These are phyloP conservation scores for Popillia japonica DNA, from an alignment of 1,140 invertebrate species.

Conservation along the genomic window DNA sequence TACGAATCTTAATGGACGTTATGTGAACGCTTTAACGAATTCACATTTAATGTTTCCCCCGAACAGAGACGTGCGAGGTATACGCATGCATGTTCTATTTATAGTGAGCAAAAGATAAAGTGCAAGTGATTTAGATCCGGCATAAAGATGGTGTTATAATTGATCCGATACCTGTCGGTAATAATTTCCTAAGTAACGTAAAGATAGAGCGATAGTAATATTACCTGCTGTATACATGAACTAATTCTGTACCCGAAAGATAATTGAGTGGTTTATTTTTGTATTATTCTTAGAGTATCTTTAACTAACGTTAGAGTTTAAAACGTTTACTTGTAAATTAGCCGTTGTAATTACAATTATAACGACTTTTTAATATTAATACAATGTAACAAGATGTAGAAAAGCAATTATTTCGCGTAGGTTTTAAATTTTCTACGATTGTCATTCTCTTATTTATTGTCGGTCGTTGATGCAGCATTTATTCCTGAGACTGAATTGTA, in stretches of 20 bases:
- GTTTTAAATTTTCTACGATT: too few relatives aligned
- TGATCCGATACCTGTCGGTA: neutral
- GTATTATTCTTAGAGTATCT: too few relatives aligned
- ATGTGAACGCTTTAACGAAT: constrained; percentile 1
- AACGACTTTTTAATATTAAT: too few relatives aligned
- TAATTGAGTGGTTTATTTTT: neutral
- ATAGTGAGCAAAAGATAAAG: neutral
- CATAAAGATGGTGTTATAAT: neutral
- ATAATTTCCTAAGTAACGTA: neutral
- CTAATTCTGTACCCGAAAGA: neutral
- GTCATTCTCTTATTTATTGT: too few relatives aligned
- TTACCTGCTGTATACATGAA: neutral
- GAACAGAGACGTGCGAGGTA: neutral
- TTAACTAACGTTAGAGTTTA: too few relatives aligned
- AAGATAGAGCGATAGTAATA: neutral
- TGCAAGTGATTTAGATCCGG: neutral
- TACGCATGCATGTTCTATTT: neutral
- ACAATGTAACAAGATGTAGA: too few relatives aligned
- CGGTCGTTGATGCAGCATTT: too few relatives aligned
- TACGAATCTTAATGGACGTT: constrained; percentile 2
- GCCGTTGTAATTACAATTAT: too few relatives aligned
- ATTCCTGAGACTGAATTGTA: too few relatives aligned
- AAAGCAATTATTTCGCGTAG: too few relatives aligned
- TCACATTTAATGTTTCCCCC: neutral
- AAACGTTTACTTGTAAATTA: too few relatives aligned